Conservation (phyloP, 2,797 vertebrate genomes). For the Acanthiza pusilla region DNA sequence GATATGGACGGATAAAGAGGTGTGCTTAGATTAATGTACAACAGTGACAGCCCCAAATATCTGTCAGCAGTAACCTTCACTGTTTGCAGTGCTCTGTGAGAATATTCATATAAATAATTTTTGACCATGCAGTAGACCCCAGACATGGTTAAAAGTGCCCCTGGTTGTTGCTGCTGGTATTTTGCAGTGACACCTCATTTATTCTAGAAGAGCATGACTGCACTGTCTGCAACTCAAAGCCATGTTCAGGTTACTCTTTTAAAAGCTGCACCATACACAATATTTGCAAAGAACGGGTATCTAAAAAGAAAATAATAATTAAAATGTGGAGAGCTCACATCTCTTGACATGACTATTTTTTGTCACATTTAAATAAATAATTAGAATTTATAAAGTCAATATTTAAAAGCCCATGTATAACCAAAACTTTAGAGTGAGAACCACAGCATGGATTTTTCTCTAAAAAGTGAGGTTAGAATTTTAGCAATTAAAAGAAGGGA, state of each 20-base stretch:
- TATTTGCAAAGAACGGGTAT: neutral
- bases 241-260: neutral
- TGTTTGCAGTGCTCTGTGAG: neutral
- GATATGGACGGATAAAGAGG: neutral
- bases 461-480: neutral
- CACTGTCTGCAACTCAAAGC: neutral
- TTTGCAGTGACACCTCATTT: slow-evolving; percentile 40
- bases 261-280: neutral
- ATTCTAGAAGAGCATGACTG: neutral
- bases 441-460: neutral
- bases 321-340: neutral
- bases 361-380: neutral
- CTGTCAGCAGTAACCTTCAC: neutral
- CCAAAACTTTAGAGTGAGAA: neutral
- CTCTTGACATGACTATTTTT: neutral
- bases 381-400: neutral
- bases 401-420: neutral
- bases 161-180: slow-evolving; percentile 12
- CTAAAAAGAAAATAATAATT: neutral
- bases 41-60: neutral
- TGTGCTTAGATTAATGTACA: slow-evolving; percentile 10
- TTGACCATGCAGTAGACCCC: neutral
- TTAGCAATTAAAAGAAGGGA: neutral
- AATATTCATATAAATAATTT: slow-evolving; percentile 19
- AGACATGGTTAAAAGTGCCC: neutral